These are phyloP conservation scores for Trichomycterus rosablanca DNA, from an alignment of 2,113 vertebrate genomes.

Conservation along the genomic window DNA sequence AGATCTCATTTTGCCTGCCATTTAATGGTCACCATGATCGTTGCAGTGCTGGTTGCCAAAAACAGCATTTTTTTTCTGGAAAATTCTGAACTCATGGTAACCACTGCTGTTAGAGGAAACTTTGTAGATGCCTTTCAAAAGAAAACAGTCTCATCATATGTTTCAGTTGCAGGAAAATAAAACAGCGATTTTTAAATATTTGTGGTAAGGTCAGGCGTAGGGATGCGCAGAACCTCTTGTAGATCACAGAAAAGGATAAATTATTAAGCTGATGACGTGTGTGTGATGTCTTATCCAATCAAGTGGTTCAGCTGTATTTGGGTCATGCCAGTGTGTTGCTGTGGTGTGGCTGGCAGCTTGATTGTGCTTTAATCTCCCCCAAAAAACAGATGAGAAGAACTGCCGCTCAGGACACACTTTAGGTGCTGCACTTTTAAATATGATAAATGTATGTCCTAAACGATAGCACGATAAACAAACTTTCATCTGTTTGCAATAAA, in stretches of 20 bases:
- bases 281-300: conserved; percentile 59
- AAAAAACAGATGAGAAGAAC: no score
- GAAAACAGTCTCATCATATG: neutral
- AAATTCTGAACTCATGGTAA: conserved; percentile 27
- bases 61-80: conserved; percentile 3
- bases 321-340: conserved; percentile 66
- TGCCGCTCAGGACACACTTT: neutral
- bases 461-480: no score
- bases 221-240: conserved; percentile 34
- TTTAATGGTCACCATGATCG: no score
- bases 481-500: no score
- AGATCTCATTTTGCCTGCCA: no score
- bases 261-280: conserved; percentile 59
- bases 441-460: no score
- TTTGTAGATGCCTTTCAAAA: neutral
- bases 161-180: neutral
- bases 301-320: conserved; percentile 61
- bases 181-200: conserved; percentile 11
- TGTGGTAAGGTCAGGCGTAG: conserved; percentile 8
- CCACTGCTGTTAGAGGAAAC: no score
- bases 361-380: conserved; percentile 63
- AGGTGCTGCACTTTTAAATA: neutral
- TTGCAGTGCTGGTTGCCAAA: no score
- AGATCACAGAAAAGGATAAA: conserved; percentile 60
- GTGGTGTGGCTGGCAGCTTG: conserved; percentile 61